phyloP scores from a whole-genome alignment of 1,140 invertebrate genomes.

The Neotoxoptera formosana region DNA sequence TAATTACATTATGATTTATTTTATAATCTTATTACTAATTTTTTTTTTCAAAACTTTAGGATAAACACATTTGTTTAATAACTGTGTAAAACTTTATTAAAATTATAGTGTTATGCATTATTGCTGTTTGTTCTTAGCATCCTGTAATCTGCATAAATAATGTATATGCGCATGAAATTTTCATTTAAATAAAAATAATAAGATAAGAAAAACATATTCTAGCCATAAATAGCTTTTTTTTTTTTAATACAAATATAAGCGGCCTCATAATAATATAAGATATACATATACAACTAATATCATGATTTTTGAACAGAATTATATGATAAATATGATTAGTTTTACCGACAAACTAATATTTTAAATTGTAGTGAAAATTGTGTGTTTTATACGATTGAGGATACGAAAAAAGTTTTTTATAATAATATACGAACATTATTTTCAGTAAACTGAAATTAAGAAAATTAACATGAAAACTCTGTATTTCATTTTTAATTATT shows the following conservation, averaged over 20 bases:
- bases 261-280: no score
- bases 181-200: neutral
- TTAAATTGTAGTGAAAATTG: neutral
- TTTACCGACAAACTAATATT: neutral
- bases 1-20: constrained; percentile 16
- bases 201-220: neutral
- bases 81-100: neutral
- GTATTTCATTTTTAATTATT: neutral
- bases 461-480: neutral
- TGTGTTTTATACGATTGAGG: neutral
- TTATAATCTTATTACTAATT: neutral
- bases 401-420: neutral
- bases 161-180: neutral
- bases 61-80: constrained; percentile 6
- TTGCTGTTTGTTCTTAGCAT: neutral
- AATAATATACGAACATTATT: neutral
- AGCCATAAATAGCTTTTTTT: neutral
- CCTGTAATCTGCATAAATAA: constrained; percentile 6
- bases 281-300: neutral
- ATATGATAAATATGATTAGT: neutral
- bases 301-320: neutral
- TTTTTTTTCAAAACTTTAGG: neutral
- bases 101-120: neutral
- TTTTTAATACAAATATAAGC: neutral
- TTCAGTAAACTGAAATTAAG: neutral